These are phyloP conservation scores for Astropecten irregularis DNA, from an alignment of 53 echinoderm and acorn worm genomes.

Conservation along the genomic window DNA sequence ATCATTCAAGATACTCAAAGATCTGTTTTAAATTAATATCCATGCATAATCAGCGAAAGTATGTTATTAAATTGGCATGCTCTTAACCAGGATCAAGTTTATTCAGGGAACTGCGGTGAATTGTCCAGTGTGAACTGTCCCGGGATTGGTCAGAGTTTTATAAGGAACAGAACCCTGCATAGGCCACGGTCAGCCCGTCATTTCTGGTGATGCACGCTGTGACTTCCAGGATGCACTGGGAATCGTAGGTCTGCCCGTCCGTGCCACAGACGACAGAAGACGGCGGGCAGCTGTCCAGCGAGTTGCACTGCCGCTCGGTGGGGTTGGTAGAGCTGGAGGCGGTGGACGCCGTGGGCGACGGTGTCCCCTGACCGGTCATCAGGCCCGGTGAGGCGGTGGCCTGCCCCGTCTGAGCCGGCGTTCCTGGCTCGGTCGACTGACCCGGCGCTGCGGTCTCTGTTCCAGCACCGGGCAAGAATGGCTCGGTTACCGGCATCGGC, in stretches of 20 bases:
- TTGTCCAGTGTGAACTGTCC: no score
- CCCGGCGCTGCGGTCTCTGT: neutral
- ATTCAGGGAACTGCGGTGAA: no score
- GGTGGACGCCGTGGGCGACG: neutral
- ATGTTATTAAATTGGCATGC: no score
- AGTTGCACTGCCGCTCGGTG: neutral
- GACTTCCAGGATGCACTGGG: constrained; percentile 24
- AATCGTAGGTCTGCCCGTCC: constrained; percentile 1
- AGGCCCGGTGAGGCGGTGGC: neutral
- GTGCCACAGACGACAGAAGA: constrained; percentile 11
- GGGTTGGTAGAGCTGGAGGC: no score
- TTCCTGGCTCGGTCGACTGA: neutral
- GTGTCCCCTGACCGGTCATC: neutral
- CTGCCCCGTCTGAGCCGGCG: neutral
- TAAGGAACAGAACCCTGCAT: neutral
- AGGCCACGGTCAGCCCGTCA: constrained; percentile 5
- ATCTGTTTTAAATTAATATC: no score
- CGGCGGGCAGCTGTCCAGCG: neutral
- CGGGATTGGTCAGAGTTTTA: neutral
- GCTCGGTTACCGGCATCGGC: neutral
- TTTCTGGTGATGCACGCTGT: neutral
- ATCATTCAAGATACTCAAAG: no score
- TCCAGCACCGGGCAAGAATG: neutral
- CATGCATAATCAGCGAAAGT: no score
- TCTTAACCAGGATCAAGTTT: no score